Evolutionary conservation across 2,797 vertebrate genomes (phyloP).

Genomic region (Etheostoma nigrum): DNA sequence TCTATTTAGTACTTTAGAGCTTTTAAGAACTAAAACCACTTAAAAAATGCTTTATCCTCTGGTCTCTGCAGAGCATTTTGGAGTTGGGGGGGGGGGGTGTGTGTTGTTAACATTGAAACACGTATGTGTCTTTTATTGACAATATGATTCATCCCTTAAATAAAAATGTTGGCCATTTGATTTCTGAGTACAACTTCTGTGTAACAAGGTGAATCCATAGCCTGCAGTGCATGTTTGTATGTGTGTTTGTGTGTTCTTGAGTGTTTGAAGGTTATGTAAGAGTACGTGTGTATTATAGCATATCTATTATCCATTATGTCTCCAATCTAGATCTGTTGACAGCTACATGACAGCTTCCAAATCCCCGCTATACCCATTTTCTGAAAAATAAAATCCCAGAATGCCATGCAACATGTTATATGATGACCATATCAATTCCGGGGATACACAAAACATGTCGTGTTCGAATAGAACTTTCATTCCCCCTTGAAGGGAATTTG

Average conservation of each 20-base stretch:
- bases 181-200: no score
- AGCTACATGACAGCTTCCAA: constrained; percentile 28
- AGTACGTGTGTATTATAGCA: neutral
- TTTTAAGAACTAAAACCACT: constrained; percentile 53
- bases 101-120: neutral
- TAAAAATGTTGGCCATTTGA: neutral
- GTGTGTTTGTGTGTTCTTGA: neutral
- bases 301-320: neutral
- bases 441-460: constrained; percentile 3
- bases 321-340: constrained; percentile 1
- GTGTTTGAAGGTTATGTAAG: neutral
- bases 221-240: no score
- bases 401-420: constrained; percentile 14
- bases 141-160: neutral
- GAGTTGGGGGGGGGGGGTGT: neutral
- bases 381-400: constrained; percentile 35
- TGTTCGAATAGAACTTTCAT: constrained; percentile 5
- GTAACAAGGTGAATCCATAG: no score
- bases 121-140: neutral
- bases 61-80: constrained; percentile 14
- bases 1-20: constrained; percentile 50
- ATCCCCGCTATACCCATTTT: constrained; percentile 19
- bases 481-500: constrained; percentile 23
- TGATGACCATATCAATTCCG: constrained; percentile 31
- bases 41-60: constrained; percentile 38